Evolutionary conservation across 2,888 invertebrate genomes (phyloP).

Genomic region (Invenusta paracnida): DNA sequence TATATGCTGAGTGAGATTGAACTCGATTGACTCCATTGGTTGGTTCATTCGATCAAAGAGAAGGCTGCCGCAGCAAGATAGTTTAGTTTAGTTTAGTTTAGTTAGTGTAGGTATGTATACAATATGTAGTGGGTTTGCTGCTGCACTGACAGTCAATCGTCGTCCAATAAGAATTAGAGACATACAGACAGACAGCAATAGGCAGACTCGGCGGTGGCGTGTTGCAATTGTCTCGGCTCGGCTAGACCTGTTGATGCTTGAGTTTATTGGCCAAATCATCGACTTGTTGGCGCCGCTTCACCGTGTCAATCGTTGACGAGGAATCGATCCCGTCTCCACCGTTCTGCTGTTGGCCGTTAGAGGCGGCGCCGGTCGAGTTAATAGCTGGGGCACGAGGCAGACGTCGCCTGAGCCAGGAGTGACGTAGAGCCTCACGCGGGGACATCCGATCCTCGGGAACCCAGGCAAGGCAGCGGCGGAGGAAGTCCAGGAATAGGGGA

Average conservation of each 20-base stretch:
- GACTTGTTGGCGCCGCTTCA: neutral
- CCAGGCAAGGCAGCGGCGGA: slow-evolving; percentile 88
- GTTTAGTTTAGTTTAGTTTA: too few relatives aligned
- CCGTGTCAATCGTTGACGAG: neutral
- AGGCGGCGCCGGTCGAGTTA: neutral
- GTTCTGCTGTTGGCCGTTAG: neutral
- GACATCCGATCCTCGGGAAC: slow-evolving; percentile 85
- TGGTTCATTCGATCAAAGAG: too few relatives aligned
- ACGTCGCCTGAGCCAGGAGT: slow-evolving; percentile 47
- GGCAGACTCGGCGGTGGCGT: too few relatives aligned
- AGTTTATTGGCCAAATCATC: neutral
- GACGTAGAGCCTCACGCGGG: slow-evolving; percentile 74
- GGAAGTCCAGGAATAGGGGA: slow-evolving; percentile 85
- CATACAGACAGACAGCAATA: too few relatives aligned
- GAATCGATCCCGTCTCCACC: neutral
- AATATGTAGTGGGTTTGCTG: too few relatives aligned
- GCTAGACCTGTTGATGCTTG: neutral
- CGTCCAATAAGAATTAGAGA: too few relatives aligned
- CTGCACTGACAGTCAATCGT: too few relatives aligned
- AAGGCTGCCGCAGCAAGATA: too few relatives aligned
- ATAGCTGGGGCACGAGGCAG: slow-evolving; percentile 45
- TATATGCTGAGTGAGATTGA: too few relatives aligned
- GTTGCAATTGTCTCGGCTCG: too few relatives aligned
- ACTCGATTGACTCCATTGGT: too few relatives aligned
- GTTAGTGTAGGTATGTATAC: too few relatives aligned